Base-by-base conservation (phyloP, 37 sponge, comb jelly and placozoan species). In the Bolinopsis microptera region DNA sequence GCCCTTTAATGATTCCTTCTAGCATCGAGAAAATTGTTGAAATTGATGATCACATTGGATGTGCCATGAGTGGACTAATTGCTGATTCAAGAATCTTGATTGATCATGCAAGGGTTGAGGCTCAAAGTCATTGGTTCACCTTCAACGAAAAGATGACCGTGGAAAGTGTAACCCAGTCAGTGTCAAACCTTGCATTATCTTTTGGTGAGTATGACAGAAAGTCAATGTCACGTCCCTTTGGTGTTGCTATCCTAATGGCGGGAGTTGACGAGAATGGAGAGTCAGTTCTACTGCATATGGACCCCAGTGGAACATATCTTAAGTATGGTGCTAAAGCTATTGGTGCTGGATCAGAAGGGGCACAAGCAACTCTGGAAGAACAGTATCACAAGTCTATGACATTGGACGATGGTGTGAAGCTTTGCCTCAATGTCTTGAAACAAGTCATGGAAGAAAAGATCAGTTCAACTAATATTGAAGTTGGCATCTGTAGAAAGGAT, bases 361-460 rank as follows among this genome's bases (percentile, higher is more conserved):
- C 98, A 8, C 98, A 98, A 82, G 93, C 95, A 68, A 93, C 96
- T 25, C 94, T 98, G 0, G 95, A 98, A 83, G 98, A 98, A 74
- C 94, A 96, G 36, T 98, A 96, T 95, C 86, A 96, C 80, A 95
- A 97, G 94, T 93, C 95, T 24, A 96, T 97, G 95, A 96, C 96
- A 0, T 28, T 97, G 37, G 72, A 93, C 0, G 96, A 98, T 28
- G 96, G 96, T 28, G 94, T 95, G 16, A 97, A 94, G 80, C 94
- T 95, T 32, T 75, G 94, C 26, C 93, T 98, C 32, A 95, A 83
- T 31, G 96, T 98, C 25, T 93, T 98, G 33, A 97, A 97, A 74
- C 97, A 98, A 76, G 97, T 98, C 27, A 98, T 98, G 99, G 97
- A 98, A 70, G 99, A 98, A 92, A 98, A 98, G 76, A 94, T 98